Base-by-base conservation (phyloP, 2,113 vertebrate genomes). In the Furnarius figulus region DNA sequence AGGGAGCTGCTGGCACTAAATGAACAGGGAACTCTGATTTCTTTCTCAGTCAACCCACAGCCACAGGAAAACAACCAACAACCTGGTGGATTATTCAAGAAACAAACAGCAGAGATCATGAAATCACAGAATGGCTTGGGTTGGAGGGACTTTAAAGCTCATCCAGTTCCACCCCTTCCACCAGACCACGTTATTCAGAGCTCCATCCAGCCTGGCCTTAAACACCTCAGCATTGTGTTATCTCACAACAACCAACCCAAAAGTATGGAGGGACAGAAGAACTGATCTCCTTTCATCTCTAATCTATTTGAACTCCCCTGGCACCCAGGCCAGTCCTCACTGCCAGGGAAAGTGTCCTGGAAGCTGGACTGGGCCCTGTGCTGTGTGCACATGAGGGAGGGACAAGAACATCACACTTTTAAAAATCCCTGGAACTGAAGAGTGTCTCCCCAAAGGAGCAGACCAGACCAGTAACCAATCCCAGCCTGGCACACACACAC, bases 401-500 rank as follows among this genome's bases (percentile, higher is more conserved):
- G 62, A 31, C 1, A 25, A 71, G 15, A 61, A 63, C 0, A 1
- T 14, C 4, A 0, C 2, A 9, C 20, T 63, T 79, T 30, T 13
- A 11, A 67, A 40, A 40, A 35, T 17, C 39, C 13, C 52, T 31
- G 37, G 63, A 90, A 84, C 58, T 39, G 19, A 88, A 27, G 30
- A 53, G 37, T 6, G 27, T 46, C 28, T 90, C 74, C 71, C 78
- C 75, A 91, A 27, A 75, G 6, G 8, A 95, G 85, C 81, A 93
- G 89, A 85, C 81, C 68, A 37, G 58, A 3, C 14, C 77, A 33
- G 77, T 44, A 82, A 8, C 87, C 94, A 95, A 93, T 93, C 65
- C 79, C 95, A 63, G 30, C 35, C 91, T 83, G 74, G 83, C 83
- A 76, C 78, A 88, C n/a, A n/a, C 93, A 78, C 74, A 83, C n/a